phyloP scores from a whole-genome alignment of 1,140 invertebrate species.

The Rhopalosiphum maidis region DNA sequence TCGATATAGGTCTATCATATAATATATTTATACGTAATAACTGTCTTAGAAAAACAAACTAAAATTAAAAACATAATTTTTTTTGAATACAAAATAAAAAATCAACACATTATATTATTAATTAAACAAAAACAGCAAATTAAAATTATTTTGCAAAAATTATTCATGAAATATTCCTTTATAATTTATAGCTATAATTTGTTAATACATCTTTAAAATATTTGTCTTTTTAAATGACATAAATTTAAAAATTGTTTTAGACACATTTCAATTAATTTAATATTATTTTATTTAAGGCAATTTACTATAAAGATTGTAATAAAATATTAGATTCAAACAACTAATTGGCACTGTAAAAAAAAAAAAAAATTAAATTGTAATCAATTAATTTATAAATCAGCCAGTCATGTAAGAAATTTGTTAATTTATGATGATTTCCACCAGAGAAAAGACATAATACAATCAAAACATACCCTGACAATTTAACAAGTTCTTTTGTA shows the following conservation, averaged over 20 bases:
- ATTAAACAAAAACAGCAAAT: slow-evolving; percentile 24
- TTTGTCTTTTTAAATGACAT: neutral
- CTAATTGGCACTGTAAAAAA: neutral
- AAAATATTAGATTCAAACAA: slow-evolving; percentile 25
- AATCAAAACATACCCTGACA: slow-evolving; percentile 52
- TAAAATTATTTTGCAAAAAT: slow-evolving; percentile 19
- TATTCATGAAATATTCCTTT: slow-evolving; percentile 20
- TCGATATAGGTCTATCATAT: slow-evolving; percentile 41
- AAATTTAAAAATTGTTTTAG: slow-evolving; percentile 18
- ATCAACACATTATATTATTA: neutral
- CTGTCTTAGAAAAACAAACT: slow-evolving; percentile 35
- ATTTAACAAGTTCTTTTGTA: slow-evolving; percentile 47
- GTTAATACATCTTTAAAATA: neutral
- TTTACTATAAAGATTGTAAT: neutral
- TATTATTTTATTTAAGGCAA: slow-evolving; percentile 22
- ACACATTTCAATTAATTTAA: slow-evolving; percentile 10
- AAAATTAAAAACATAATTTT: slow-evolving; percentile 17
- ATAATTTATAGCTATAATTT: neutral
- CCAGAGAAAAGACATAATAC: neutral
- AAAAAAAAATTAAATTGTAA: neutral
- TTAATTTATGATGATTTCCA: slow-evolving; percentile 1
- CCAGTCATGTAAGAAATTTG: slow-evolving; percentile 13
- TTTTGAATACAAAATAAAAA: slow-evolving; percentile 42
- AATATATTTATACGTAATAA: slow-evolving; percentile 6
- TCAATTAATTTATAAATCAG: slow-evolving; percentile 21